phyloP scores from a whole-genome alignment of 2,797 vertebrate genomes.

The Erpetoichthys calabaricus region DNA sequence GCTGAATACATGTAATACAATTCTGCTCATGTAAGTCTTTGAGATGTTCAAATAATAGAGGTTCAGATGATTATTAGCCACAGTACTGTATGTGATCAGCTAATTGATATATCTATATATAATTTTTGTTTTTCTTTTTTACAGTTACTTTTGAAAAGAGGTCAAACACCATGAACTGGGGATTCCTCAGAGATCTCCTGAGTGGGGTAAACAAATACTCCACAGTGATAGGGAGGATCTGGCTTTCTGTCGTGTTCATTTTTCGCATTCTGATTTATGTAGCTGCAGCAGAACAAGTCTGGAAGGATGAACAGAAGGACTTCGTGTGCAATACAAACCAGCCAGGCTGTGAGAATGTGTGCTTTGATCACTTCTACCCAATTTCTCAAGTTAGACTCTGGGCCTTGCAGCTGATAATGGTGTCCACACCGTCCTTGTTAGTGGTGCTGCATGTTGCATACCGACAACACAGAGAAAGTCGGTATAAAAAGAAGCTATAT shows the following conservation, averaged over 20 bases:
- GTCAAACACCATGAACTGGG: constrained; percentile 68
- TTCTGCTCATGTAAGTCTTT: too few species aligned
- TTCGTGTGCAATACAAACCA: constrained; percentile 70
- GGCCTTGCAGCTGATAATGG: constrained; percentile 77
- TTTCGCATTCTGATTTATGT: constrained; percentile 71
- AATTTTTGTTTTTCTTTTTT: neutral
- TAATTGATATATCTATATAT: constrained; percentile 6
- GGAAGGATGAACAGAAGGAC: constrained; percentile 70
- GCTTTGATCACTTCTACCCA: constrained; percentile 77
- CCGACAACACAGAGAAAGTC: constrained; percentile 54
- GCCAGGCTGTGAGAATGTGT: constrained; percentile 74
- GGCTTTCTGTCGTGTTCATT: constrained; percentile 67
- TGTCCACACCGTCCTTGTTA: constrained; percentile 71
- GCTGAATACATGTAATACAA: too few species aligned
- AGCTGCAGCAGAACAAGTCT: constrained; percentile 66
- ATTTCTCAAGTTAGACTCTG: constrained; percentile 71
- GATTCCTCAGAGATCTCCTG: constrained; percentile 57
- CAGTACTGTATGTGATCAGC: constrained; percentile 15
- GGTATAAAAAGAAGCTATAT: constrained; percentile 45
- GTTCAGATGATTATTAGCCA: too few species aligned
- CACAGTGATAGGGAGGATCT: constrained; percentile 63
- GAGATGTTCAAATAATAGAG: too few species aligned
- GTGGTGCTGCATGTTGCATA: constrained; percentile 74
- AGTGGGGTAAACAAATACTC: constrained; percentile 78
- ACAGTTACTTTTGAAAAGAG: neutral